A percentile compares a stretch with the other conserved stretches of the same genome.
Evolutionary conservation across 2,113 vertebrate genomes (phyloP).

Genomic region (Phyllostomus hastatus): DNA sequence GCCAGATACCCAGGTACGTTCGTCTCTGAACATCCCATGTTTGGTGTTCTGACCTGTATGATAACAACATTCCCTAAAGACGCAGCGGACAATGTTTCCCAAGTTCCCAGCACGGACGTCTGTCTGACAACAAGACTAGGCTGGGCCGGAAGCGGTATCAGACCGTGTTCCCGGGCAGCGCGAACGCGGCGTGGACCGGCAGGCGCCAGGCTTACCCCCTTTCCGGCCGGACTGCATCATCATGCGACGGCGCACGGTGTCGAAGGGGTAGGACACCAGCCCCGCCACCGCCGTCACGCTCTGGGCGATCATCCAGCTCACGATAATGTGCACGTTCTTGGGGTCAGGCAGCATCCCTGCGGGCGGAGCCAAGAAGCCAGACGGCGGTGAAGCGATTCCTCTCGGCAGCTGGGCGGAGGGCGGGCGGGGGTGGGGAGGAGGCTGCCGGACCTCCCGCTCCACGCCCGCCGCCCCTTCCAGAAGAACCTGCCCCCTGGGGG

Average conservation of each 20-base stretch:
- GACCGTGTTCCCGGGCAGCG: neutral
- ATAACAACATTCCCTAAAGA: neutral
- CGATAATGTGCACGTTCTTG: conserved; percentile 96
- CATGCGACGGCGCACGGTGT: conserved; percentile 98
- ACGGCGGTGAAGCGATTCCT: neutral
- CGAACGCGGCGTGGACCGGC: accelerated
- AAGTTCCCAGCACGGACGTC: neutral
- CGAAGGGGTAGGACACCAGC: conserved; percentile 96
- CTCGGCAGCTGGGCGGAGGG: neutral
- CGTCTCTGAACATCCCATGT: neutral
- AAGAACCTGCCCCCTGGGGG: neutral
- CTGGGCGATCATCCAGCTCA: conserved; percentile 99
- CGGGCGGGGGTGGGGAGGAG: neutral
- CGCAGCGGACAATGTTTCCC: neutral
- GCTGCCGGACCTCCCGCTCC: neutral
- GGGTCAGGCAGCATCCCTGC: conserved; percentile 98
- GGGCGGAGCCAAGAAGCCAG: conserved; percentile 55
- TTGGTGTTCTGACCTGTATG: neutral
- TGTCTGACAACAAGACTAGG: neutral
- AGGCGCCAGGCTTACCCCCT: conserved; percentile 87
- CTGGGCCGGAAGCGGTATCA: neutral
- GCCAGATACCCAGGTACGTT: neutral
- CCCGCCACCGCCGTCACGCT: conserved; percentile 93
- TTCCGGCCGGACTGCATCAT: conserved; percentile 99
- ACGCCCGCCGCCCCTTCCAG: accelerated